A percentile compares a stretch with the other conserved stretches of the same genome.
Evolutionary conservation across 2,113 vertebrate species (phyloP).

Genomic region (Crypturellus undulatus): DNA sequence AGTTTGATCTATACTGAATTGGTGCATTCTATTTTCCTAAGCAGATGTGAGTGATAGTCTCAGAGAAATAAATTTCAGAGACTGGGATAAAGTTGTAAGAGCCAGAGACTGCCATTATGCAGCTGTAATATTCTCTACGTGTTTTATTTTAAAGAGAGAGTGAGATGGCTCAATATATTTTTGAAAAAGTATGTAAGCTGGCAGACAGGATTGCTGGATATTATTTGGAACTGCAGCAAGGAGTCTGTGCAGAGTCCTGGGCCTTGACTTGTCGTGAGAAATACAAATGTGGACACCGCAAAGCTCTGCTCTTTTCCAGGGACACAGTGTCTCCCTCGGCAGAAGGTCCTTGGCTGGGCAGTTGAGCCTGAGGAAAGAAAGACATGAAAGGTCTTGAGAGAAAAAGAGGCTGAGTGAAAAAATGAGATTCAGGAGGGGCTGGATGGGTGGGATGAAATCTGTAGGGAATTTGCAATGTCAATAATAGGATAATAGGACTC

Average conservation of each 20-base stretch:
- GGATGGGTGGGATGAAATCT: neutral
- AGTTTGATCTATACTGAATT: neutral
- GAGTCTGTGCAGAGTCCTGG: neutral
- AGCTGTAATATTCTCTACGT: rapidly evolving
- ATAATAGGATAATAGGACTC: neutral
- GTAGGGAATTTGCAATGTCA: rapidly evolving
- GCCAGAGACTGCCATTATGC: neutral
- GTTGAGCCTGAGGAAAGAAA: neutral
- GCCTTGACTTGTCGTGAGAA: neutral
- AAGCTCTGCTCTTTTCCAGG: neutral
- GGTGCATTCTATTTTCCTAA: neutral
- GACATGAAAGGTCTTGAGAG: neutral
- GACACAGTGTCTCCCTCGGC: rapidly evolving
- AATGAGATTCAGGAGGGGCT: neutral
- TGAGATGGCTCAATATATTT: neutral
- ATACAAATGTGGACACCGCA: rapidly evolving
- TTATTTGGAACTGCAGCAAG: neutral
- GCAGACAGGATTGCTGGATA: neutral
- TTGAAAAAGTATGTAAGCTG: neutral
- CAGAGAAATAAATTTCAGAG: neutral
- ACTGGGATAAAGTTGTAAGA: neutral
- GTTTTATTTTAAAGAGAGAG: rapidly evolving
- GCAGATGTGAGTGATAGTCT: neutral
- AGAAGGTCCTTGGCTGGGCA: neutral
- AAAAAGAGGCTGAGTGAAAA: neutral